These are phyloP conservation scores for Dicycla oo DNA, from an alignment of 2,888 invertebrate genomes.

Conservation along the genomic window DNA sequence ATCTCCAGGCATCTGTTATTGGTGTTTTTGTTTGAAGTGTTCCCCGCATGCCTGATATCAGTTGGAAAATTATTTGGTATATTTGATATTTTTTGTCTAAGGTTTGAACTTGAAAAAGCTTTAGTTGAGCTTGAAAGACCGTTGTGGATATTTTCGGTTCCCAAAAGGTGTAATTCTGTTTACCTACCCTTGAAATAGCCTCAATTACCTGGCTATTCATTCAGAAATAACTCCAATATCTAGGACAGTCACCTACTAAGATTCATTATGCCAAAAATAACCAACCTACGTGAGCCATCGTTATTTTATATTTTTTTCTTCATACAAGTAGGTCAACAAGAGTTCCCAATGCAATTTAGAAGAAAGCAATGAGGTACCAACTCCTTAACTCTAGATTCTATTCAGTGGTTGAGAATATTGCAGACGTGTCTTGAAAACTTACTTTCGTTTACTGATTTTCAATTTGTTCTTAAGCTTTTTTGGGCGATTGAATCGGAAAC, in stretches of 20 bases:
- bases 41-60: background rate
- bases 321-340: conserved; percentile 14
- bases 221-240: background rate
- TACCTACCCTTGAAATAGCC: background rate
- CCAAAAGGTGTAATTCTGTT: background rate
- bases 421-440: conserved; percentile 59
- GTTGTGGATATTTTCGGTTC: background rate
- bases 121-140: background rate
- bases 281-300: background rate
- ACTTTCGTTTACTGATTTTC: conserved; percentile 64
- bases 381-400: conserved; percentile 44
- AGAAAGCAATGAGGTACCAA: conserved; percentile 36
- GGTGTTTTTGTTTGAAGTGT: conserved; percentile 6
- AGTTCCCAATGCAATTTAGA: conserved; percentile 28
- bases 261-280: background rate
- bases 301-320: background rate
- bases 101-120: background rate
- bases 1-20: conserved; percentile 18
- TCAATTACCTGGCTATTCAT: background rate
- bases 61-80: background rate
- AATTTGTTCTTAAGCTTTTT: conserved; percentile 60
- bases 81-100: background rate
- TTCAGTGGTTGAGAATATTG: conserved; percentile 53
- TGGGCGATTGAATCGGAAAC: conserved; percentile 52
- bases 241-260: background rate